Conservation (phyloP, 2,113 vertebrate species). For the Burhinus bistriatus region DNA sequence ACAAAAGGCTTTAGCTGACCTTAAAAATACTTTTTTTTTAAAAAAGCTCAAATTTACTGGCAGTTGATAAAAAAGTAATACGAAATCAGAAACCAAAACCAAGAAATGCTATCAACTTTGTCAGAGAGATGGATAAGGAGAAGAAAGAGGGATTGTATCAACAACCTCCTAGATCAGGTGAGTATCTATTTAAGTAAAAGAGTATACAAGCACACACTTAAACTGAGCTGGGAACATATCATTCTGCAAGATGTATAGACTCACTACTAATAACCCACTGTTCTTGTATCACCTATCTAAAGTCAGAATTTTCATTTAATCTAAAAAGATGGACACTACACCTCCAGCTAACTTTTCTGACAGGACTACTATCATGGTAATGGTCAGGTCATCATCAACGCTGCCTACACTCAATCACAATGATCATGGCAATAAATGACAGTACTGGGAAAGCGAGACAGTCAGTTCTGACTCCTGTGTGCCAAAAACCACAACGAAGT, state of each 20-base stretch:
- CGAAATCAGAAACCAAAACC: not conserved
- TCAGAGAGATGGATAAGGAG: not conserved
- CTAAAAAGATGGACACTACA: not conserved
- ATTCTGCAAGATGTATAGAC: fast-evolving
- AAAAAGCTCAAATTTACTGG: not conserved
- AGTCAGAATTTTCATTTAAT: not conserved
- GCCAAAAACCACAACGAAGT: not conserved
- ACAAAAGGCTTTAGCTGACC: not conserved
- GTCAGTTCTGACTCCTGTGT: not conserved
- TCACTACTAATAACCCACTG: not conserved
- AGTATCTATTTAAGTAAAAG: not conserved
- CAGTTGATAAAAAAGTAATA: not conserved
- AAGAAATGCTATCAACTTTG: not conserved
- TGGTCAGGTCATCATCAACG: not conserved
- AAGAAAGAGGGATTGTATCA: not conserved
- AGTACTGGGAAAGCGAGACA: not conserved
- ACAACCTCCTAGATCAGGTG: not conserved
- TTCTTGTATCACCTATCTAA: not conserved
- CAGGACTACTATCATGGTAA: not conserved
- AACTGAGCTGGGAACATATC: not conserved
- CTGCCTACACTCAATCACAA: not conserved
- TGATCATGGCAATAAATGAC: not conserved
- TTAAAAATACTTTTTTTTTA: not conserved
- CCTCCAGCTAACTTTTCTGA: not conserved
- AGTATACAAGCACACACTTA: not conserved